Base-by-base conservation (phyloP, 2,888 invertebrate species). In the Xestia xanthographa region DNA sequence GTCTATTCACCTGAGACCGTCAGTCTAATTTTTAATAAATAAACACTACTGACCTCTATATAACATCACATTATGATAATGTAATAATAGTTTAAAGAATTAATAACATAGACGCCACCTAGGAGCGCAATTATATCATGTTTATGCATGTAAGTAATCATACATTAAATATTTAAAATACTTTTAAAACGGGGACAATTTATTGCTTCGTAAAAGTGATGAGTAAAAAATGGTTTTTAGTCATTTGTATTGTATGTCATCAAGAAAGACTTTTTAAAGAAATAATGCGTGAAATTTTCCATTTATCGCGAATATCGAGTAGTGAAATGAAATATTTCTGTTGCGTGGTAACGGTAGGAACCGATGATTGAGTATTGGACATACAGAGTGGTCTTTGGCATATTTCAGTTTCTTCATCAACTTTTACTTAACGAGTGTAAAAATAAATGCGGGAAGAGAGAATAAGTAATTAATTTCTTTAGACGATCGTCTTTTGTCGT, bases 41-140 rank as follows among this genome's bases (percentile, higher is more conserved):
- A 65, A 50, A 79, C 73, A 79, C 17, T 14, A 50, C 38, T 73
- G 74, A 74, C 63, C 67, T 56, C 20, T n/a, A 14, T 78, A 11
- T 58, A 50, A 43, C n/a, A 50, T 63, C 34, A 34, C 45, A 26
- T 68, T 82, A 79, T 74, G 79, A 48, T 71, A 82, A 73, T 82
- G 53, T 67, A 70, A 82, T 69, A 65, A 79, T 48, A 79, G 72
- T 75, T 69, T 67, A 83, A 48, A 67, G 67, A 72, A 76, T 63
- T 80, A 70, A 76, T 75, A 68, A 83, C 53, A 72, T 14, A 73
- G 65, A 60, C 34, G 68, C 70, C 76, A 73, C 56, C 70, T 62
- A 68, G 60, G 41, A 72, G 50, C 70, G 56, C 72, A 50, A 76
- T 71, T 75, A 58, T 48, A 22, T 68, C 81, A 80, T 80, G 71